Base-by-base conservation (phyloP, 2,797 vertebrate species). In the Toxotes lorentzi region DNA sequence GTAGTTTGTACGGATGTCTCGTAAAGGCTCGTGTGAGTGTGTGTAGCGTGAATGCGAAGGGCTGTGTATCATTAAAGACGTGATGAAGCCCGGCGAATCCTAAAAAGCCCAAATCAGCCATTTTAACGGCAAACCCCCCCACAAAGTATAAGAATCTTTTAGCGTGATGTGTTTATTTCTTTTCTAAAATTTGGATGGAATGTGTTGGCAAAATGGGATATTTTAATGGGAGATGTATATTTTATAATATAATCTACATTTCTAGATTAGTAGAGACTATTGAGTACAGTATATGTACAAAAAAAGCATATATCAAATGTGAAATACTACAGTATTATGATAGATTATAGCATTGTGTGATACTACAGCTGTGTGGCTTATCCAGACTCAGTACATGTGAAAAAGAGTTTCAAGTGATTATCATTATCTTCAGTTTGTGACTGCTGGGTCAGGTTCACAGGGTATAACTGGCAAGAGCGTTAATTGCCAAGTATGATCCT, bases 171-270 rank as follows among this genome's bases (percentile, higher is more conserved):
- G 73, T 78, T 86, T 86, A 70, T 85, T 81, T 63, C 51, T 84
- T 87, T 90, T 85, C 56, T 83, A 90, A 84, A 73, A 84, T 85
- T 86, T 84, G 83, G 85, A 85, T 83, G 88, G 83, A 91, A 86
- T 69, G 59, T 83, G 89, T 89, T 83, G 83, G 86, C 72, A 87
- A 91, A 91, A 89, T 86, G 81, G 85, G 88, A 91, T 95, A 95
- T 96, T 96, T 96, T 94, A 94, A 83, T 88, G 90, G 90, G 86
- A 96, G 93, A 95, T 95, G 94, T 95, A 95, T 95, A 95, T 95
- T 96, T 96, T 96, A 94, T 95, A 93, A 93, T 89, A 89, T 93
- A 94, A 94, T 92, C 90, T 88, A 95, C 92, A 89, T 95, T 96
- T 95, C 91, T 95, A 96, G 94, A 94, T 92, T 92, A 94, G 89